Conservation (phyloP, 1,140 invertebrate genomes). For the Zaprionus capensis region DNA sequence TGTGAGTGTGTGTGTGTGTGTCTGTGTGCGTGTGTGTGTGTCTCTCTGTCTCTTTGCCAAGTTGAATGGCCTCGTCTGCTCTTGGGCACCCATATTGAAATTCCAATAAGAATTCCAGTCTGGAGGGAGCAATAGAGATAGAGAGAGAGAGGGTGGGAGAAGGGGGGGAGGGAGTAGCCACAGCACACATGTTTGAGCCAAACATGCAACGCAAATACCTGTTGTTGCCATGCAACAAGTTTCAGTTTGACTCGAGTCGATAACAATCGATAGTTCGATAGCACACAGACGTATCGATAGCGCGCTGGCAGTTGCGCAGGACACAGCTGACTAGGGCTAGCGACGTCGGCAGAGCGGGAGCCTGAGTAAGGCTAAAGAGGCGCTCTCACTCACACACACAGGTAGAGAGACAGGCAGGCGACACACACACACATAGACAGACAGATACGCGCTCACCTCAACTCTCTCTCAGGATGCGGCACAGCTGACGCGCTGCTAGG, state of each 20-base stretch:
- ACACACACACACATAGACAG: background rate
- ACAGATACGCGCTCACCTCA: conserved; percentile 3
- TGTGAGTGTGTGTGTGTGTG: conserved; percentile 4
- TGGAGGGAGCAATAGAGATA: background rate
- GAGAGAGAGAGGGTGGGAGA: background rate
- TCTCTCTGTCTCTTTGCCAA: conserved; percentile 34
- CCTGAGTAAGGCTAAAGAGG: conserved; percentile 25
- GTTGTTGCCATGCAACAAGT: conserved; percentile 49
- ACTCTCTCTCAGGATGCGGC: conserved; percentile 7
- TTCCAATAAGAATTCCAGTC: conserved; percentile 57
- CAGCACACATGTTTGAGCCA: conserved; percentile 21
- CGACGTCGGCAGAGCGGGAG: conserved; percentile 12
- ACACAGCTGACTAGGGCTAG: conserved; percentile 18
- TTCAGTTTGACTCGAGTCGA: conserved; percentile 8
- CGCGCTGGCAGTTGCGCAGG: conserved; percentile 1
- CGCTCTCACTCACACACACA: conserved; percentile 11
- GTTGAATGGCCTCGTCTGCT: conserved; percentile 69
- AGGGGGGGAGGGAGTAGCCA: background rate
- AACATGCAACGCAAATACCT: conserved; percentile 26
- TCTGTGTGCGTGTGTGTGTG: conserved; percentile 28
- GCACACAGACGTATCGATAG: background rate
- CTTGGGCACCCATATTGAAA: conserved; percentile 45
- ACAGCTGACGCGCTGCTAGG: conserved; percentile 3
- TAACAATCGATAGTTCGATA: background rate
- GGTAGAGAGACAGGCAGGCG: background rate